Evolutionary conservation across 2,113 vertebrate genomes (phyloP).

Genomic region (Tachycineta bicolor): DNA sequence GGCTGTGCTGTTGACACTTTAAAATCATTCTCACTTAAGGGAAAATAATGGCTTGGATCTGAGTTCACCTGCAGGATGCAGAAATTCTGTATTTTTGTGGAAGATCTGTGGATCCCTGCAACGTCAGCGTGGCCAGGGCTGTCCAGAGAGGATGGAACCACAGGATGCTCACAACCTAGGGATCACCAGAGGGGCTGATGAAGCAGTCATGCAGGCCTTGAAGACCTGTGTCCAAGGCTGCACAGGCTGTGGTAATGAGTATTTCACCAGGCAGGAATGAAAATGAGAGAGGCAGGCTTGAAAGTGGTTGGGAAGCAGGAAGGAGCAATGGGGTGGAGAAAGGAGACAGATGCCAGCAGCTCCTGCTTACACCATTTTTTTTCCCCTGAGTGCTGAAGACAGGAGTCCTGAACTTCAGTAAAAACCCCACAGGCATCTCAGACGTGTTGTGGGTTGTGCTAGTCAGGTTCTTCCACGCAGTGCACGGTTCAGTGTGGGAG

Average conservation of each 20-base stretch:
- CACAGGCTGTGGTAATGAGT: background rate
- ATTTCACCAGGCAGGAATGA: background rate
- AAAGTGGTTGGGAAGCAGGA: background rate
- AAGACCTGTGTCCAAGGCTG: fast-evolving
- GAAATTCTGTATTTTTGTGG: background rate
- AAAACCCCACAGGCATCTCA: fast-evolving
- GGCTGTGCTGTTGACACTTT: background rate
- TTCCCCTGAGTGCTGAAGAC: background rate
- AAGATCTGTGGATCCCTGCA: background rate
- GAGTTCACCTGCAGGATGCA: fast-evolving
- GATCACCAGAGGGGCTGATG: background rate
- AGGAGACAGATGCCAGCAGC: fast-evolving
- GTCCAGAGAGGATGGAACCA: too few relatives aligned
- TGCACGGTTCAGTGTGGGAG: background rate
- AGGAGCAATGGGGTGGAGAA: background rate
- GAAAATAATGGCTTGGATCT: background rate
- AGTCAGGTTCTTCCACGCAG: background rate
- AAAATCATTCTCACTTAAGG: background rate
- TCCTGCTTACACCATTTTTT: background rate
- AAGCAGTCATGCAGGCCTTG: background rate
- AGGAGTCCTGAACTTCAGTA: background rate
- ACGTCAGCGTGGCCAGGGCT: fast-evolving
- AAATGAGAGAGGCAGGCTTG: background rate
- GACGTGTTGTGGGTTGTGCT: background rate
- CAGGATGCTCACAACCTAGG: fast-evolving